phyloP scores from a whole-genome alignment of 92 coral and sea anemone species.

The Nematostella vectensis region DNA sequence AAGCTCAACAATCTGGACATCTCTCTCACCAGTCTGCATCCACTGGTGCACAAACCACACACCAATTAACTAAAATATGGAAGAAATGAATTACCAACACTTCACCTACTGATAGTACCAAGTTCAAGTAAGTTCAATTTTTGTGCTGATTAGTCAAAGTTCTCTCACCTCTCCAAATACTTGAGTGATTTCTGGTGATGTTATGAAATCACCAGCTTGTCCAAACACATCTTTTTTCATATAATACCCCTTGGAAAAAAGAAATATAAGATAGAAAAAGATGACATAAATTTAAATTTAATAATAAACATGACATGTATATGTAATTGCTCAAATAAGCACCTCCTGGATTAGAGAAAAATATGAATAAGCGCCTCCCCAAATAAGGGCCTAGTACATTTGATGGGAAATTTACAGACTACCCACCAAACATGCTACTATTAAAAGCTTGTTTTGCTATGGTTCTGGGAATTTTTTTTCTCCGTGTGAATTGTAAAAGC shows the following conservation, averaged over 20 bases:
- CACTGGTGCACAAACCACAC: conserved; percentile 92
- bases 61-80: conserved; percentile 79
- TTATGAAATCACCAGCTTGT: conserved; percentile 75
- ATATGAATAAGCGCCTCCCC: background rate
- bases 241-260: conserved; percentile 76
- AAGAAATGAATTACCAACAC: background rate
- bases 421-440: background rate
- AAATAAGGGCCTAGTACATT: background rate
- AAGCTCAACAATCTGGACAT: conserved; percentile 76
- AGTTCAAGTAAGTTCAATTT: background rate
- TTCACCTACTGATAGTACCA: too few relatives aligned
- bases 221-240: conserved; percentile 95
- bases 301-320: background rate
- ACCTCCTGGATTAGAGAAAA: background rate
- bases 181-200: conserved; percentile 97
- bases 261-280: background rate
- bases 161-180: conserved; percentile 88
- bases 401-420: conserved; percentile 4
- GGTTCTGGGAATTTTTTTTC: too few relatives aligned
- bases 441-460: too few relatives aligned
- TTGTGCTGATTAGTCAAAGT: background rate
- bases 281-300: background rate
- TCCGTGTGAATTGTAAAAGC: too few relatives aligned
- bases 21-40: conserved; percentile 64
- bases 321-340: background rate